Conservation (phyloP, 2,113 vertebrate species). For the Calidris pygmaea region DNA sequence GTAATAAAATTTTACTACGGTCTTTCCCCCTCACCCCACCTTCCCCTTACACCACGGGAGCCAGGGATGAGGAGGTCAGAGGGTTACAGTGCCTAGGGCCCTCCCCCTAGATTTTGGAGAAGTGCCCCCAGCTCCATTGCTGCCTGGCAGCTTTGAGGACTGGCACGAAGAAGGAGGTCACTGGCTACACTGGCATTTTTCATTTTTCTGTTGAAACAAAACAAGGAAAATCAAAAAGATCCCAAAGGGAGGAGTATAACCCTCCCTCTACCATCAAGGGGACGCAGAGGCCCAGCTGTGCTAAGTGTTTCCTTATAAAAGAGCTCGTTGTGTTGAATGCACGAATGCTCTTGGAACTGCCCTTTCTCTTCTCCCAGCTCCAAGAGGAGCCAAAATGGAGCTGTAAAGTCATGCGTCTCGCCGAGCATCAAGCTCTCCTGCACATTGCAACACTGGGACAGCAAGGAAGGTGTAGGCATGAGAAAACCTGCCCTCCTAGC, state of each 20-base stretch:
- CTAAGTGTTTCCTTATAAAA: not conserved
- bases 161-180: not conserved
- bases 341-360: not conserved
- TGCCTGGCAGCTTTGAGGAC: not conserved
- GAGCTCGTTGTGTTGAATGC: not conserved
- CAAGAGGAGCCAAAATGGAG: not conserved
- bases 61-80: no score
- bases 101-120: not conserved
- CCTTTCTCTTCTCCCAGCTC: not conserved
- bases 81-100: not conserved
- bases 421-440: not conserved
- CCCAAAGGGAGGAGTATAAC: not conserved
- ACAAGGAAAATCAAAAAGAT: not conserved
- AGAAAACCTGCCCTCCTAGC: not conserved
- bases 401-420: rapidly evolving
- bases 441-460: not conserved
- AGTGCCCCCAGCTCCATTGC: not conserved
- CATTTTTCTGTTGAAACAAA: not conserved
- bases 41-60: no score
- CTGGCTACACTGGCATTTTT: not conserved
- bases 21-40: no score
- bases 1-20: no score
- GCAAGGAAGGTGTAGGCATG: not conserved
- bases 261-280: not conserved
- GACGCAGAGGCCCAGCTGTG: not conserved